Evolutionary conservation across 2,797 vertebrate genomes (phyloP).

Genomic region (Dryobates pubescens): DNA sequence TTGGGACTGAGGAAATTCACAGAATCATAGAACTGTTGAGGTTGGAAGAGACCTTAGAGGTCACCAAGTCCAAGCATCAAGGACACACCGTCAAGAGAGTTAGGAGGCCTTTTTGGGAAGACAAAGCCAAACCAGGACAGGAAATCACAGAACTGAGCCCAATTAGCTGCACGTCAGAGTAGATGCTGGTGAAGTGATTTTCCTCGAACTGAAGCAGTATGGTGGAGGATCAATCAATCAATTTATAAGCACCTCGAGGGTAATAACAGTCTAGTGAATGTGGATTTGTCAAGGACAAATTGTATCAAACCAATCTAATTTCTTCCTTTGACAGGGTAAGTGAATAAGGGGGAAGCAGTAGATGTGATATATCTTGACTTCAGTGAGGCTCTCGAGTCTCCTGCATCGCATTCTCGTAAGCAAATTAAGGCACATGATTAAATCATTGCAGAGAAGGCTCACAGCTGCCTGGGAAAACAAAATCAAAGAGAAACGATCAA

Average conservation of each 20-base stretch:
- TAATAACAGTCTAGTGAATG: conserved; percentile 64
- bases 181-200: conserved; percentile 33
- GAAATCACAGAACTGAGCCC: neutral
- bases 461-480: conserved; percentile 39
- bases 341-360: conserved; percentile 58
- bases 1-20: neutral
- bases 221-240: conserved; percentile 60
- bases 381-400: conserved; percentile 37
- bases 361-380: conserved; percentile 65
- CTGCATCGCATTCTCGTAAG: conserved; percentile 37
- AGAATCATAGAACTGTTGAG: too few relatives aligned
- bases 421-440: conserved; percentile 61
- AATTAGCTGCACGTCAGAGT: conserved; percentile 9
- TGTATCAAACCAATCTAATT: conserved; percentile 70
- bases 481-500: conserved; percentile 18
- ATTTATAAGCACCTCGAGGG: conserved; percentile 66
- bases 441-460: conserved; percentile 55
- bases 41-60: too few relatives aligned
- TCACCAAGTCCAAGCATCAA: neutral
- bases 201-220: conserved; percentile 5
- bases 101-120: neutral
- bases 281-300: conserved; percentile 69
- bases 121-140: neutral
- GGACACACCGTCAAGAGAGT: neutral
- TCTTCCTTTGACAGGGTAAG: conserved; percentile 66